A percentile compares a stretch with the other conserved stretches of the same genome.
These are phyloP conservation scores for Lasaia peninsularis DNA, from an alignment of 1,140 invertebrate species.

Conservation along the genomic window DNA sequence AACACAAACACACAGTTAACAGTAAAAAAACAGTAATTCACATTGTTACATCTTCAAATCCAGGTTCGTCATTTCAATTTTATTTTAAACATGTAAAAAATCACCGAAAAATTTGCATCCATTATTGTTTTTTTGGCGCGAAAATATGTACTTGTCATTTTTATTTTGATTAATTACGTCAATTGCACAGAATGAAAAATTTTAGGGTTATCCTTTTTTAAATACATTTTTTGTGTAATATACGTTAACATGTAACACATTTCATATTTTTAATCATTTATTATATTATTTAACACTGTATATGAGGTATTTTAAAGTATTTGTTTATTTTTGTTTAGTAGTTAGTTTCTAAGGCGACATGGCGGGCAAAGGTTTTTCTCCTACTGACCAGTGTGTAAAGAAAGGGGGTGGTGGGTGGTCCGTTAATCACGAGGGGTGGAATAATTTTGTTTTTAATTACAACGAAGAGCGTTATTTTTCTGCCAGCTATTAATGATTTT, in stretches of 20 bases:
- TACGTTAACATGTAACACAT: slow-evolving; percentile 1
- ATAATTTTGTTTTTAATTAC: slow-evolving; percentile 73
- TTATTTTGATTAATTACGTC: slow-evolving; percentile 5
- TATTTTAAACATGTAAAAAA: slow-evolving; percentile 66
- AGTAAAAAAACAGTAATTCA: slow-evolving; percentile 45
- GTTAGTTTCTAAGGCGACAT: slow-evolving; percentile 67
- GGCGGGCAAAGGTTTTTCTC: slow-evolving; percentile 47
- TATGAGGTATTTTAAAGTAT: not conserved
- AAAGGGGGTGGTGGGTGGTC: slow-evolving; percentile 38
- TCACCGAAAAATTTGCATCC: slow-evolving; percentile 44
- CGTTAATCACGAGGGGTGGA: slow-evolving; percentile 63
- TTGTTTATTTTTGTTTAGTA: slow-evolving; percentile 73
- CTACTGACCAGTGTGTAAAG: slow-evolving; percentile 66
- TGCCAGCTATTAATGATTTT: slow-evolving; percentile 32
- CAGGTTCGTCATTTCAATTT: slow-evolving; percentile 63
- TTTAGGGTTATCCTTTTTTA: not conserved
- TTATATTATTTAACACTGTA: slow-evolving; percentile 6
- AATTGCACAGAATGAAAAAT: not conserved
- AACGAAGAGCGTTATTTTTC: slow-evolving; percentile 53
- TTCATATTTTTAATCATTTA: slow-evolving; percentile 20
- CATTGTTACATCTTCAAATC: slow-evolving; percentile 38
- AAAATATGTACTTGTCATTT: slow-evolving; percentile 37
- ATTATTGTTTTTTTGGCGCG: slow-evolving; percentile 68
- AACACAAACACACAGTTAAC: slow-evolving; percentile 37
- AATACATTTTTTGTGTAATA: not conserved